These are phyloP conservation scores for Thaumetopoea pityocampa DNA, from an alignment of 1,140 invertebrate species.

Conservation along the genomic window DNA sequence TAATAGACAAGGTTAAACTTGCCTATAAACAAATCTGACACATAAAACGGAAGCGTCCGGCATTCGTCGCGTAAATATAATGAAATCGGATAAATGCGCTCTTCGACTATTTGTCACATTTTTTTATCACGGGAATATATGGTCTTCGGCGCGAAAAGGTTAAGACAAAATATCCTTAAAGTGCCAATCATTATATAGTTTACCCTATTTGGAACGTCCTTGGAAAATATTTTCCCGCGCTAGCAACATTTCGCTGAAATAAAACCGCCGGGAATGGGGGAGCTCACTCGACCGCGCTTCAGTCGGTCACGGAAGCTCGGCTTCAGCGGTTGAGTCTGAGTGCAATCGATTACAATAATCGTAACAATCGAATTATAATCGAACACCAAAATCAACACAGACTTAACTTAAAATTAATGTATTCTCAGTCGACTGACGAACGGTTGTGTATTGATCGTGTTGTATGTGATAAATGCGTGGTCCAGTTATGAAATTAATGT, in stretches of 20 bases:
- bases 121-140: too few relatives aligned
- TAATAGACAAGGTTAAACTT: too few relatives aligned
- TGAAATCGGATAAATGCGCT: too few relatives aligned
- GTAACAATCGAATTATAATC: constrained; percentile 21
- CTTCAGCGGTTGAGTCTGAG: constrained; percentile 5
- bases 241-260: constrained; percentile 30
- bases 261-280: constrained; percentile 34
- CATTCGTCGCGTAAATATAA: too few relatives aligned
- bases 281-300: constrained; percentile 28
- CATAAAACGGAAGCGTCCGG: too few relatives aligned
- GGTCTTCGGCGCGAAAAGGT: too few relatives aligned
- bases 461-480: background rate
- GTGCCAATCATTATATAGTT: too few relatives aligned
- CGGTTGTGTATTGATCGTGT: background rate
- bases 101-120: too few relatives aligned
- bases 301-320: constrained; percentile 37
- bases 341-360: constrained; percentile 3
- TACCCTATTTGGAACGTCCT: too few relatives aligned
- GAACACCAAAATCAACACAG: constrained; percentile 12
- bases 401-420: constrained; percentile 15
- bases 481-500: constrained; percentile 21
- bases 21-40: too few relatives aligned
- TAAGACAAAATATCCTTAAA: too few relatives aligned
- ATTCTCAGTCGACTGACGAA: background rate
- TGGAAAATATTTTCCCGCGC: constrained; percentile 17